Base-by-base conservation (phyloP, 1,140 invertebrate species). In the Grapholita molesta region DNA sequence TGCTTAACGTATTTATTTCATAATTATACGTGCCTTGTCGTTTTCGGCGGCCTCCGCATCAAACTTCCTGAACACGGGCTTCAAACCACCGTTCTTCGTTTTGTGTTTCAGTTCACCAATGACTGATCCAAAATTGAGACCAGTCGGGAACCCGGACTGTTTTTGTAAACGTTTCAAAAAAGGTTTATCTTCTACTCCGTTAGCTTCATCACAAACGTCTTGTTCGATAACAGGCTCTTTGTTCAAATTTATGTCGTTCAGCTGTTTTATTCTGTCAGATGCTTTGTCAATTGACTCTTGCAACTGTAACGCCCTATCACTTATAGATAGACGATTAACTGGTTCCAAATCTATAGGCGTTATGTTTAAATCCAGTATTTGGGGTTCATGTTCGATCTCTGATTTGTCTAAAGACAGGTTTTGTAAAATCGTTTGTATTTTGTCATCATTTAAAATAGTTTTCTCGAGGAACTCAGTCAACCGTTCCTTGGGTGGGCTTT, bases 21-120 rank as follows among this genome's bases (percentile, higher is more conserved):
- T 48, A 52, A 68, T 28, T 72, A 76, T 70, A 84, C 82, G 80
- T 78, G 71, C 75, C 75, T 77, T 70, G 28, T 68, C 68, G 61
- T 76, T 77, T 66, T 86, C 82, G 38, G 80, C 77, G 25, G 72
- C 65, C 64, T 88, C 85, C 32, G 73, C 64, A 53, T 55, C 69
- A 67, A 91, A 90, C 68, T 91, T 91, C 75, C 82, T 90, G 70
- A 91, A 91, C 23, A 91, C 89, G 6, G 89, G 88, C 74, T 91
- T 91, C 21, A 89, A 68, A 33, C 76, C 80, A 11, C 82, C 82
- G 28, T 83, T 88, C 64, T 82, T 85, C 3, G 89, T 91, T 82
- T 89, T 90, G 67, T 76, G 84, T 66, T 85, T 89, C 52, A 91
- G 70, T 74, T 91, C 89, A n/a, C 89, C 89, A 33, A 91, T 91